Evolutionary conservation across 2,113 vertebrate genomes (phyloP).

Genomic region (Micronycteris hirsuta): DNA sequence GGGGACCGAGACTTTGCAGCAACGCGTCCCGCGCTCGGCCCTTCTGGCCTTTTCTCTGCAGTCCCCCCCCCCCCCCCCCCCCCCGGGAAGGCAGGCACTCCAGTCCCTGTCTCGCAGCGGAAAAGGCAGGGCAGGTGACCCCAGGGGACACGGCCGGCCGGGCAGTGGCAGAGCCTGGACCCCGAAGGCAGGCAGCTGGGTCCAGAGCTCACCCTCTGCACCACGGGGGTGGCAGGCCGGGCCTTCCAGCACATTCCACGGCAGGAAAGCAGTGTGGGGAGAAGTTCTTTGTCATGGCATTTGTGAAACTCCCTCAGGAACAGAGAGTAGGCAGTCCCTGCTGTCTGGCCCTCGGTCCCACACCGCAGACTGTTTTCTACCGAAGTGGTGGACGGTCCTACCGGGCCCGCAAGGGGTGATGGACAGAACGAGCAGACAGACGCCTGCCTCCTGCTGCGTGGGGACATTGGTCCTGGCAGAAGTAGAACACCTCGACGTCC

Average conservation of each 20-base stretch:
- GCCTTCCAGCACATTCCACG: neutral
- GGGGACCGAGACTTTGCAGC: neutral
- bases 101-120: too few relatives aligned
- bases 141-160: too few relatives aligned
- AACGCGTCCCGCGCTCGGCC: too few relatives aligned
- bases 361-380: neutral
- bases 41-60: too few relatives aligned
- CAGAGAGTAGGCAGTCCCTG: neutral
- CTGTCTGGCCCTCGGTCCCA: neutral
- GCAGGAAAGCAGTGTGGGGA: neutral
- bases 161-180: too few relatives aligned
- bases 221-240: too few relatives aligned
- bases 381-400: neutral
- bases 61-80: too few relatives aligned
- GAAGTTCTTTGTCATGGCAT: neutral
- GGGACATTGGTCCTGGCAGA: neutral
- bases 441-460: neutral
- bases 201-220: neutral
- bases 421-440: rapidly evolving
- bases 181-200: too few relatives aligned
- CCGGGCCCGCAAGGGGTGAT: neutral
- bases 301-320: neutral
- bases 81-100: too few relatives aligned
- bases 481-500: neutral
- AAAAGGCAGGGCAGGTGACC: too few relatives aligned